A percentile compares a stretch with the other conserved stretches of the same genome.
Conservation (phyloP, 2,797 vertebrate genomes). For the Molossus molossus region DNA sequence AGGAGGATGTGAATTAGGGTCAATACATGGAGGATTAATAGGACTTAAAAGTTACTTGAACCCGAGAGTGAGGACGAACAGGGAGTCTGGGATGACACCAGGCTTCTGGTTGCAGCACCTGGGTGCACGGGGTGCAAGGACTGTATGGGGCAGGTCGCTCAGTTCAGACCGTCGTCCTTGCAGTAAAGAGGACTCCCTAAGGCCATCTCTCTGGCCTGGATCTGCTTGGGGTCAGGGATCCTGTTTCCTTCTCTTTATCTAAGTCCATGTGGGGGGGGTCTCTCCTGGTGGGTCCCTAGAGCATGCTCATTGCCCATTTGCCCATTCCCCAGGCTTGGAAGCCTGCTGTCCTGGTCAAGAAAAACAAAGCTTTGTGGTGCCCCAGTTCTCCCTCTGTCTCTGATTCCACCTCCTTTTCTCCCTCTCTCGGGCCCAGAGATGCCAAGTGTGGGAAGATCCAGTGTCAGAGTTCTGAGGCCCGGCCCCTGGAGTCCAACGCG, state of each 20-base stretch:
- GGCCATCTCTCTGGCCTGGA: not conserved
- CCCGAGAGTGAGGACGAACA: not conserved
- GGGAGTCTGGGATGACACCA: not conserved
- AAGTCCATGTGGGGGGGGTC: not conserved
- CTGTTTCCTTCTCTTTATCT: not conserved
- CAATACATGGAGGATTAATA: not conserved
- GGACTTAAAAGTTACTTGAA: not conserved
- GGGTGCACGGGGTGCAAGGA: not conserved
- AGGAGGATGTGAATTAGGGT: not conserved
- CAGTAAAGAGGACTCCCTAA: not conserved
- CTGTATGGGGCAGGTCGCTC: not conserved
- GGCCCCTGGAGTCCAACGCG: slow-evolving; percentile 94
- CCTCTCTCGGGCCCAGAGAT: slow-evolving; percentile 90
- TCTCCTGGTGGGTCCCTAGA: not conserved
- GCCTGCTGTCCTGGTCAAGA: not conserved
- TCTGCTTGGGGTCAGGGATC: not conserved
- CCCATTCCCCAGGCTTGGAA: not conserved
- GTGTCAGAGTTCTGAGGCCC: slow-evolving; percentile 93
- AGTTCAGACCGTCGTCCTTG: not conserved
- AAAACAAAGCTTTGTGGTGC: not conserved
- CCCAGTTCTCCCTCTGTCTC: not conserved
- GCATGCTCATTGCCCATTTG: not conserved
- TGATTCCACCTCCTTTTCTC: not conserved
- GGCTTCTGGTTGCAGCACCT: not conserved
- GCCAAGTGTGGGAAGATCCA: slow-evolving; percentile 99